Evolutionary conservation across 2,888 invertebrate genomes (phyloP), one percentile per base, ranked within the genome.

Genomic region (Xestia rhomboidea): DNA sequence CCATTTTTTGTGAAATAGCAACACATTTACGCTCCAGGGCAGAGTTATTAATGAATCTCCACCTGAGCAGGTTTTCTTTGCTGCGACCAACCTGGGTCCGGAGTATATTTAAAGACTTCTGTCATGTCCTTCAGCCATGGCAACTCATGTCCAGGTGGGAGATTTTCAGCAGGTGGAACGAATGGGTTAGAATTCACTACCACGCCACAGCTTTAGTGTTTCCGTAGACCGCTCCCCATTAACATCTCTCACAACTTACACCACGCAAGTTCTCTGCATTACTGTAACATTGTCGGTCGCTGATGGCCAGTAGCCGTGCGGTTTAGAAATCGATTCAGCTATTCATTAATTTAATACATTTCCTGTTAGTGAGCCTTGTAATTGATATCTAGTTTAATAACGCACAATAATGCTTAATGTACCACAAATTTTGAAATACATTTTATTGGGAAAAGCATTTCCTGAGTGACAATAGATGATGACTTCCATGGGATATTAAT

Each of bases 321-420:
- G 95, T 94, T 95, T 93, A 93, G 93, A 94, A 93, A 95, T 91
- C 93, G 93, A 94, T 95, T 91, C 86, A 84, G 87, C 87, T 86
- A 86, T 89, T 89, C 93, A 94, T 95, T 93, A 91, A 89, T 90
- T 88, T 93, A 93, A 93, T 93, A 89, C 88, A 91, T 93, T 93
- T 95, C 94, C 95, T 93, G 93, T 89, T 92, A 90, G 89, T 87
- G 89, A 88, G 85, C 89, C 83, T 89, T 88, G 90, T 91, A 91
- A 92, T 92, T 91, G 90, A 87, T 87, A 86, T 87, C 89, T 89
- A 90, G 87, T 90, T 92, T 91, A 89, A 91, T 90, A 90, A 91
- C 88, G 81, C 68, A 76, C 77, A 77, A 85, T 85, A 73, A 72
- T 82, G 71, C 34, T 85, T 83, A 74, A 85, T 82, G 81, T 80